phyloP scores from a whole-genome alignment of 2,888 invertebrate genomes.

The Stratiomys singularior region DNA sequence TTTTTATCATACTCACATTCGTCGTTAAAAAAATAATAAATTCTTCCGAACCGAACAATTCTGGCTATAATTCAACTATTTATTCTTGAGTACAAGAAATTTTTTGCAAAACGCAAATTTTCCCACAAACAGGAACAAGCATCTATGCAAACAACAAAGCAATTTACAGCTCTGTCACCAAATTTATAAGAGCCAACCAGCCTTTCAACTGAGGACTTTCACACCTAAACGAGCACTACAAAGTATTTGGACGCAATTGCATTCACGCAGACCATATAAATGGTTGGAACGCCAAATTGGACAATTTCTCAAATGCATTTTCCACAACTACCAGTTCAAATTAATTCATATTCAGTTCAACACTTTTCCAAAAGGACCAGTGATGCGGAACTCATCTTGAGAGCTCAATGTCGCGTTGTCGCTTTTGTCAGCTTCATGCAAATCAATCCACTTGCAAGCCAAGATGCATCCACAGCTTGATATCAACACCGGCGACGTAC shows the following conservation, averaged over 20 bases:
- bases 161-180: too few species aligned
- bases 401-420: neutral
- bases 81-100: too few species aligned
- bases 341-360: neutral
- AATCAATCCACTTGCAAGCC: neutral
- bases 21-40: too few species aligned
- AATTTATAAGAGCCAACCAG: too few species aligned
- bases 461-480: conserved; percentile 34
- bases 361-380: neutral
- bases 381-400: neutral
- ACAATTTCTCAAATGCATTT: neutral
- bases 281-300: neutral
- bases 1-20: too few species aligned
- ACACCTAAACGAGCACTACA: neutral
- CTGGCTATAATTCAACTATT: too few species aligned
- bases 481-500: neutral
- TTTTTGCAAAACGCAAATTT: too few species aligned
- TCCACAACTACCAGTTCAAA: neutral
- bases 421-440: neutral
- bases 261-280: too few species aligned
- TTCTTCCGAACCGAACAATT: too few species aligned
- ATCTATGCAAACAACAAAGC: too few species aligned
- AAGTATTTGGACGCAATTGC: neutral
- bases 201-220: neutral
- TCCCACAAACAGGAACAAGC: too few species aligned